Conservation (phyloP, 2,797 vertebrate genomes). For the Acrossocheilus wenchowensis region DNA sequence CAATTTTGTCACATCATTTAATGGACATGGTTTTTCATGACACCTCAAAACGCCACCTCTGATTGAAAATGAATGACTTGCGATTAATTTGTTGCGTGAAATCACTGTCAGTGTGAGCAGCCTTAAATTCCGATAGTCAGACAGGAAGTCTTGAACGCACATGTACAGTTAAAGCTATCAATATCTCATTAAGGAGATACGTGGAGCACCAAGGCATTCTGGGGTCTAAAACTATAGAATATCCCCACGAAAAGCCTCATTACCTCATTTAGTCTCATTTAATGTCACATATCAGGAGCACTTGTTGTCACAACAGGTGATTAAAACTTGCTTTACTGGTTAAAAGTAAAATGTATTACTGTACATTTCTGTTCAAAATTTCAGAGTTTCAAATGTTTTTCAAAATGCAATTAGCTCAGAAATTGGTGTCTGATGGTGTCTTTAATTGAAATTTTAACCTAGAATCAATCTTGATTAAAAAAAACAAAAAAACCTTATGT, state of each 20-base stretch:
- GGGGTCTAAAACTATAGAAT: neutral
- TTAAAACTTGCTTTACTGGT: neutral
- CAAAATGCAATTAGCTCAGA: neutral
- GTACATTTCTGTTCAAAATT: neutral
- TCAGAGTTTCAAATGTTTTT: neutral
- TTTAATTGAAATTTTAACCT: too few species aligned
- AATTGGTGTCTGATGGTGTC: neutral
- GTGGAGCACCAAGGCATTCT: neutral
- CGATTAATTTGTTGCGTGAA: neutral
- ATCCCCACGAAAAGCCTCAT: neutral
- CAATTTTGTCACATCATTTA: neutral
- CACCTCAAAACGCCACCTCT: neutral
- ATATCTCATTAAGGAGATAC: constrained; percentile 16
- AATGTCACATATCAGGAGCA: neutral
- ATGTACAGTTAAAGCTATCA: neutral
- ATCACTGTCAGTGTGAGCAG: neutral
- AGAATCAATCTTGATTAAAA: neutral
- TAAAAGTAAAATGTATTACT: neutral
- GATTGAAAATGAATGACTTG: neutral
- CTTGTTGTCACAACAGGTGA: neutral
- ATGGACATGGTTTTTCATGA: neutral
- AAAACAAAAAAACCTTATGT: accelerated
- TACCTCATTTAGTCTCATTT: too few species aligned
- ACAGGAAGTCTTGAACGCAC: neutral
- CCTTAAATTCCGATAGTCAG: neutral